Conservation (phyloP, 1,140 invertebrate genomes). For the Brachionus calyciflorus region DNA sequence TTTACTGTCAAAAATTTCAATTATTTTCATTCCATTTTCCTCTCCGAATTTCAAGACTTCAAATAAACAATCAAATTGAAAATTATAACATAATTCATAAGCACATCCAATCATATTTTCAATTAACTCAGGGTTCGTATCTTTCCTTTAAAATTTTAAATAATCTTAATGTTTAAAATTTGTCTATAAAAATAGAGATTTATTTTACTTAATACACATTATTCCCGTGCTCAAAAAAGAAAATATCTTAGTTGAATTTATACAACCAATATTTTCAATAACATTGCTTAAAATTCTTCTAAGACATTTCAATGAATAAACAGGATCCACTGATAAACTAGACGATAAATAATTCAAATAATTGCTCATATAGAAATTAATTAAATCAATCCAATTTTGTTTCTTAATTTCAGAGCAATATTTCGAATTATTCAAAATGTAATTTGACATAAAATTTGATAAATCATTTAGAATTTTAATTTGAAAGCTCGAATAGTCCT, state of each 20-base stretch:
- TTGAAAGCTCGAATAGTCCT: background rate
- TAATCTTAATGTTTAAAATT: background rate
- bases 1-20: background rate
- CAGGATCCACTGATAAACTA: background rate
- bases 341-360: slow-evolving; percentile 6
- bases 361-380: slow-evolving; percentile 25
- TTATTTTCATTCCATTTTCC: background rate
- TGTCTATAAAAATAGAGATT: background rate
- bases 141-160: too few relatives aligned
- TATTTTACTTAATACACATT: background rate
- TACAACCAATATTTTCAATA: background rate
- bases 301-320: background rate
- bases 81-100: background rate
- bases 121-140: slow-evolving; percentile 8
- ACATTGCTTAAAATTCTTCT: background rate
- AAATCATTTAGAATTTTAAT: slow-evolving; percentile 10
- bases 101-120: background rate
- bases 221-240: background rate
- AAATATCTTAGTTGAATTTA: slow-evolving; percentile 1
- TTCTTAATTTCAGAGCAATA: slow-evolving; percentile 8
- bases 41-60: slow-evolving; percentile 12
- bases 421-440: background rate
- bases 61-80: slow-evolving; percentile 4
- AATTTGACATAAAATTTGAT: slow-evolving; percentile 2
- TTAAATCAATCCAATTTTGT: slow-evolving; percentile 19